Evolutionary conservation across 2,113 vertebrate species (phyloP).

Genomic region (Alces alces): DNA sequence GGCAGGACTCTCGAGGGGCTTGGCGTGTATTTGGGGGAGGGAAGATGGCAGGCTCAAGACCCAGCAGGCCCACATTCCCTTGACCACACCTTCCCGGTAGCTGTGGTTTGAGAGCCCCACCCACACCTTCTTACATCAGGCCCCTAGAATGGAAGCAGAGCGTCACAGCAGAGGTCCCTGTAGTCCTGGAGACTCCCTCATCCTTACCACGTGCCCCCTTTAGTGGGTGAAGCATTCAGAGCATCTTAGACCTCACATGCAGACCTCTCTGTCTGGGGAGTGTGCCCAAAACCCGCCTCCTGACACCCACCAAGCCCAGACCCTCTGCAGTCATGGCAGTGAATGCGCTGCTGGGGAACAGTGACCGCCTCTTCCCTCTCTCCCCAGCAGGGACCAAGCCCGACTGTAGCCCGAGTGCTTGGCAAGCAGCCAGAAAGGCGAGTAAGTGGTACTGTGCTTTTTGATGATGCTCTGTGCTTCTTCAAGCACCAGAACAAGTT

Average conservation of each 20-base stretch:
- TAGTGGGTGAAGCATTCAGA: neutral
- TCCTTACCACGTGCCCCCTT: neutral
- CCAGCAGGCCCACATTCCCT: neutral
- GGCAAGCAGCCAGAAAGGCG: neutral
- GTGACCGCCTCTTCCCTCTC: neutral
- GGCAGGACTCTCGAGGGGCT: neutral
- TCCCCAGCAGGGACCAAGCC: too few species aligned
- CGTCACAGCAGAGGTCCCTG: neutral
- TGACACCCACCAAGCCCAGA: neutral
- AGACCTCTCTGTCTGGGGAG: neutral
- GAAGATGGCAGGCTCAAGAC: neutral
- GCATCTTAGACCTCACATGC: neutral
- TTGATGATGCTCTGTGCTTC: neutral
- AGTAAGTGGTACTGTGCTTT: accelerated
- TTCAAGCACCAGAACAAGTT: neutral
- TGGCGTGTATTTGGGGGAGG: accelerated
- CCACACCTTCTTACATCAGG: neutral
- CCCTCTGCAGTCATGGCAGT: accelerated
- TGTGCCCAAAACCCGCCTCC: neutral
- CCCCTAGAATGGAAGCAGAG: neutral
- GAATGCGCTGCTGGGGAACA: accelerated
- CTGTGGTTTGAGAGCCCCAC: neutral
- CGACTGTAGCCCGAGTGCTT: accelerated
- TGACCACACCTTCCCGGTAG: neutral
- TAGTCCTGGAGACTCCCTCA: neutral